Evolutionary conservation across 2,888 invertebrate species (phyloP).

Genomic region (Sympetrum striolatum): DNA sequence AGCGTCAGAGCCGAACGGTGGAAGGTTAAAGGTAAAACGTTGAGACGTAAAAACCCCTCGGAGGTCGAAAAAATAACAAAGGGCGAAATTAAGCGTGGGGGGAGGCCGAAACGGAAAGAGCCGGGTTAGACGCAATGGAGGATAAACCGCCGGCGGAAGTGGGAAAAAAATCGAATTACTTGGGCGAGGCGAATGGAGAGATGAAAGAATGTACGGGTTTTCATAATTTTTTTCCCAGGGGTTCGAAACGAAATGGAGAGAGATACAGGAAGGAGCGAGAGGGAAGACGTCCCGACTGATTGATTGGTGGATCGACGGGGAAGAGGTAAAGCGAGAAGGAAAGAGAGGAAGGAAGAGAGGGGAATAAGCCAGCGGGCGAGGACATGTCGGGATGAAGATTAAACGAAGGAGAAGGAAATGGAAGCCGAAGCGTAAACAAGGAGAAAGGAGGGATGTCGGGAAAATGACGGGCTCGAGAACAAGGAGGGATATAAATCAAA

Average conservation of each 20-base stretch:
- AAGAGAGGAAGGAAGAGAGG: not conserved
- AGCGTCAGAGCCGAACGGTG: not conserved
- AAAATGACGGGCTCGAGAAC: too few relatives aligned
- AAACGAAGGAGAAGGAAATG: not conserved
- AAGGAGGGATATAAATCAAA: too few relatives aligned
- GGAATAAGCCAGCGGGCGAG: not conserved
- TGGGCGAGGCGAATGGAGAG: not conserved
- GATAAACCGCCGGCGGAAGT: not conserved
- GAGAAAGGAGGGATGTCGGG: not conserved
- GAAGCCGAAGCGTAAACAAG: not conserved
- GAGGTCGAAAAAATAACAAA: not conserved
- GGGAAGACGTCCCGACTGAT: not conserved
- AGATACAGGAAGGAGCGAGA: not conserved
- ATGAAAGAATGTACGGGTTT: not conserved
- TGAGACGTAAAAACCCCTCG: not conserved
- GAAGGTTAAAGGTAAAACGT: not conserved
- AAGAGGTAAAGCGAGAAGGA: not conserved
- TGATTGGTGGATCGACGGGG: not conserved
- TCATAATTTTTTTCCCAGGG: not conserved
- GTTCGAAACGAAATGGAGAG: not conserved
- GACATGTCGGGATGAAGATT: not conserved
- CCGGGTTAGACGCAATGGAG: not conserved
- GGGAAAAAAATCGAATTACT: not conserved
- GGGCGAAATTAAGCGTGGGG: not conserved
- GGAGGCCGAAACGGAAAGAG: not conserved